Base-by-base conservation (phyloP, 2,888 invertebrate species). In the Drosophila testacea region DNA sequence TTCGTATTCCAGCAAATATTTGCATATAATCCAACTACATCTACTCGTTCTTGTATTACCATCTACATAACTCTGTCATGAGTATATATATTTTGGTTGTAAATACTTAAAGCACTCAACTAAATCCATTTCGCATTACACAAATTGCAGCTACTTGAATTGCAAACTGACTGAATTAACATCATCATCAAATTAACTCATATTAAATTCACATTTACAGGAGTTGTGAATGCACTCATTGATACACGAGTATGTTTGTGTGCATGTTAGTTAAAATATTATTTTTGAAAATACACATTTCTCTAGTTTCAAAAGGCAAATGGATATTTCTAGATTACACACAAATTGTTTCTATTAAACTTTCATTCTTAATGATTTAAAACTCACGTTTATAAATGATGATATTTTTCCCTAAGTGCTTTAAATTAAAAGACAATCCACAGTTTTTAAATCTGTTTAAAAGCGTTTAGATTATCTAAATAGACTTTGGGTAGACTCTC, bases 91-190 rank as follows among this genome's bases (percentile, higher is more conserved):
- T 39, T 52, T 71, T 50, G 59, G 36, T 57, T 55, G 72, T 71
- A 70, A 83, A 83, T 83, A 81, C 83, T 77, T 77, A 59, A 83
- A 55, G 66, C 69, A 62, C 61, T 73, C 52, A 50, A 41, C 48
- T 30, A 51, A 81, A 81, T 73, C 75, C 77, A 77, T 63, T 79
- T 70, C 38, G 44, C 55, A 47, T 61, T 46, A 54, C 57, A 62
- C 55, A 57, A 51, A 69, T 73, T 55, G 54, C 56, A 66, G 51
- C 27, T 63, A 47, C 59, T 66, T 60, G 27, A 56, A 56, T 6
- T 36, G 30, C 27, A 36, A 57, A 59, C 46, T 16, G 38, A 46
- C 16, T 16, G 32, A 38, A 72, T 72, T 64, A 70, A 60, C 52
- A 48, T 10, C 9, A 6, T 9, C 28, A 13, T 34, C 39, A 47